Conservation (phyloP, 2,888 invertebrate genomes). For the Podotricha telesiphe region DNA sequence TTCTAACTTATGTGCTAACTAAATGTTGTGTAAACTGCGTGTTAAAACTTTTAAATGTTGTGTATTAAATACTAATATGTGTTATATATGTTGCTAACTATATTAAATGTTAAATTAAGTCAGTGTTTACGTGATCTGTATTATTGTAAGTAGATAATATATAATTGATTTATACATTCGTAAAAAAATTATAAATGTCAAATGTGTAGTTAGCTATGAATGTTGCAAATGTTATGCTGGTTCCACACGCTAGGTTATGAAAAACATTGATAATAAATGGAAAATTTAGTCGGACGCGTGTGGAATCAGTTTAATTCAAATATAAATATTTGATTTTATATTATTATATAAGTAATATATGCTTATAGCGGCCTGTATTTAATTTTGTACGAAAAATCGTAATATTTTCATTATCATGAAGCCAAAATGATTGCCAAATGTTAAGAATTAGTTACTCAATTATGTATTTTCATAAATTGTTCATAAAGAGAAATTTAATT, state of each 20-base stretch:
- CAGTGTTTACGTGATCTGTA: conserved; percentile 16
- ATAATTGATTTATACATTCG: conserved; percentile 14
- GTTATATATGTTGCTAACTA: conserved; percentile 11
- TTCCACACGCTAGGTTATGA: background rate
- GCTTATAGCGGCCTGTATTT: conserved; percentile 21
- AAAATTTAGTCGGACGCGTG: background rate
- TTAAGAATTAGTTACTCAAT: conserved; percentile 47
- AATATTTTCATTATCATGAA: conserved; percentile 42
- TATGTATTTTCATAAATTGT: conserved; percentile 37
- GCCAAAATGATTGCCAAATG: conserved; percentile 77
- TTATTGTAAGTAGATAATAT: conserved; percentile 15
- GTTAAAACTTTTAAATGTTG: conserved; percentile 1
- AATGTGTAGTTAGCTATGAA: conserved; percentile 20
- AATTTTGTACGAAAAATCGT: conserved; percentile 25
- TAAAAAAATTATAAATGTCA: conserved; percentile 14
- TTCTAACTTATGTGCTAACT: conserved; percentile 8
- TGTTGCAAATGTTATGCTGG: conserved; percentile 14
- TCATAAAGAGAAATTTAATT: conserved; percentile 19
- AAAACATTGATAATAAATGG: background rate
- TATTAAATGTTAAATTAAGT: conserved; percentile 12
- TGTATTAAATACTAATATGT: conserved; percentile 3
- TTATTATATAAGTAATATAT: conserved; percentile 4
- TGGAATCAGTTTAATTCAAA: background rate
- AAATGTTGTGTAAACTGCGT: conserved; percentile 16
- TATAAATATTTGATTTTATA: no score